These are phyloP conservation scores for Cinclus cinclus DNA, from an alignment of 2,113 vertebrate species.

Conservation along the genomic window DNA sequence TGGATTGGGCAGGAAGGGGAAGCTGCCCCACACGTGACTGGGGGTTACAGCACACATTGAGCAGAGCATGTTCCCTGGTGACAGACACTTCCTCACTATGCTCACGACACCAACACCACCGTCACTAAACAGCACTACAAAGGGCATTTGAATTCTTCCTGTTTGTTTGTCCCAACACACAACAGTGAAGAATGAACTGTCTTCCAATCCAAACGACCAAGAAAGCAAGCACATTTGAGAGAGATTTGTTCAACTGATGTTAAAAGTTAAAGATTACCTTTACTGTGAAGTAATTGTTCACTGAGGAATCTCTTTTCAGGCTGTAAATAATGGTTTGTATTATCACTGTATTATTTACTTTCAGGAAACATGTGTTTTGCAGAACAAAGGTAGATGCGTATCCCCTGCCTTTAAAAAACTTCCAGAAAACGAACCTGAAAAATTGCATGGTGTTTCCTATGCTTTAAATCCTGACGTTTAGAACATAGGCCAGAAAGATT, in stretches of 20 bases:
- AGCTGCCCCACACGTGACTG: neutral
- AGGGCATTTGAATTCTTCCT: neutral
- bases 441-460: neutral
- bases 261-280: neutral
- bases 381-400: neutral
- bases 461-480: neutral
- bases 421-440: neutral
- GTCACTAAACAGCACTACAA: neutral
- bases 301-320: neutral
- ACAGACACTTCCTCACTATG: neutral
- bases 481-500: neutral
- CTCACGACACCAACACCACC: neutral
- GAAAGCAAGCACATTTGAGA: neutral
- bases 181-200: neutral
- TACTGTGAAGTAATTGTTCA: neutral
- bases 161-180: neutral
- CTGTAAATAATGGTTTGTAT: neutral
- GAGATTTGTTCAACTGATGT: neutral
- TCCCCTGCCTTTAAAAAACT: neutral
- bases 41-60: slow-evolving; percentile 11
- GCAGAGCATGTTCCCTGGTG: neutral
- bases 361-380: neutral
- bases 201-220: neutral
- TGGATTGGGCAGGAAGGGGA: slow-evolving; percentile 11
- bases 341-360: neutral